Evolutionary conservation across 2,113 vertebrate species (phyloP), one percentile per base, ranked within the genome.

Genomic region (Martes martes): DNA sequence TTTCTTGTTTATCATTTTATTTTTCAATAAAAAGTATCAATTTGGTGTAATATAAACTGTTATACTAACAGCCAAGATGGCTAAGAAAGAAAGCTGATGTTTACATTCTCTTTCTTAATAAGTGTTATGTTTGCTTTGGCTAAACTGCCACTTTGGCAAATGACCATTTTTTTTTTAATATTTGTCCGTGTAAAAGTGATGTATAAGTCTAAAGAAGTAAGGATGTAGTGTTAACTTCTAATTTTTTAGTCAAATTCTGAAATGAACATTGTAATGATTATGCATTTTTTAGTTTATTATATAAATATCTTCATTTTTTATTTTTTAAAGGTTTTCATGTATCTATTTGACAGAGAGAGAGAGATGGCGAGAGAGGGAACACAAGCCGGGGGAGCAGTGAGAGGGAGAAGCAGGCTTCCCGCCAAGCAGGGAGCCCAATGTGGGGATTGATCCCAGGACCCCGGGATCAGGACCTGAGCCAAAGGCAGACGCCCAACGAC

Each of bases 151-250:
- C 36, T 93, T 96, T 96, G 91, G 59, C 26, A 96, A 91, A 78
- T 85, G 92, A 91, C 76, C 26, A 52, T 87, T 97, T 98, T 91
- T 96, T 97, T 63, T 81, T 98, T 97, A 90, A 47, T 42, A 28
- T 16, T 47, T 76, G 42, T 91, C 1, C 67, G 67, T 65, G 36
- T 79, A 69, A 88, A 95, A 92, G 6, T 55, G 9, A 71, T 91
- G 16, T 88, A 4, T 33, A 82, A 69, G 24, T 87, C 2, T 79
- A 31, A 95, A 93, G 61, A 91, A 16, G 59, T 78, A 26, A 92
- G 71, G 76, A 83, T 2, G 33, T 59, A 83, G 3, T 88, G 39
- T 24, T 59, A 59, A 87, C 45, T 92, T 97, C 0, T 87, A 89
- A 87, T 73, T n/a, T 84, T 94, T 92, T 89, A 96, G 42, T 90